Evolutionary conservation across 2,888 invertebrate genomes (phyloP), one percentile per base, ranked within the genome.

Genomic region (Acanthosepion pharaonis): DNA sequence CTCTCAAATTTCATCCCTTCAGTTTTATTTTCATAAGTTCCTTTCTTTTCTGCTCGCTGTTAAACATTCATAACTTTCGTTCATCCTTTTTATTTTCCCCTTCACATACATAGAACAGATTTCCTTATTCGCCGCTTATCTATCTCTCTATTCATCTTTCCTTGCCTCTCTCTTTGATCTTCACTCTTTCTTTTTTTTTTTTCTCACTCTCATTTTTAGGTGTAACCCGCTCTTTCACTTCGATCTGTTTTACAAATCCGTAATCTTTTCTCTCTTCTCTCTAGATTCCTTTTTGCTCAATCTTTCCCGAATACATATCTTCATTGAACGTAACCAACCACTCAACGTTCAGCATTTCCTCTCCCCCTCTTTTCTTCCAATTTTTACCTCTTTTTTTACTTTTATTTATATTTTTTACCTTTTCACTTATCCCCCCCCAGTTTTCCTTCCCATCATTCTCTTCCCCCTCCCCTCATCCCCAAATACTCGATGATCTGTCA

Each of bases 401-500:
- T n/a, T 8, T 15, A 28, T n/a, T 78, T 9, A 28, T 78, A 18
- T n/a, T 3, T 78, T n/a, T 78, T 78, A 28, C n/a, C n/a, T 18
- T n/a, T 78, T n/a, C 55, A 55, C 15, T 20, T 20, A 15, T 55
- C 20, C 15, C 20, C 53, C n/a, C 15, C 20, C 20, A 20, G 20
- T n/a, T 28, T n/a, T n/a, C 78, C 28, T n/a, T 9, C 8, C 9
- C 78, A n/a, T 3, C 78, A 5, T 55, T 15, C 55, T 11, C n/a
- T 8, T 15, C 8, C n/a, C n/a, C n/a, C n/a, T 11, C 15, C 15
- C 78, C n/a, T 28, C 78, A 8, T 15, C 78, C 18, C n/a, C 78
- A 78, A 78, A 78, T 78, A 78, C 78, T 78, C 78, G 78, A 78
- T 78, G 78, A 78, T 78, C 78, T n/a, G 78, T 78, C 78, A 78